Conservation (phyloP, 2,113 vertebrate genomes). For the Sylvietta virens region DNA sequence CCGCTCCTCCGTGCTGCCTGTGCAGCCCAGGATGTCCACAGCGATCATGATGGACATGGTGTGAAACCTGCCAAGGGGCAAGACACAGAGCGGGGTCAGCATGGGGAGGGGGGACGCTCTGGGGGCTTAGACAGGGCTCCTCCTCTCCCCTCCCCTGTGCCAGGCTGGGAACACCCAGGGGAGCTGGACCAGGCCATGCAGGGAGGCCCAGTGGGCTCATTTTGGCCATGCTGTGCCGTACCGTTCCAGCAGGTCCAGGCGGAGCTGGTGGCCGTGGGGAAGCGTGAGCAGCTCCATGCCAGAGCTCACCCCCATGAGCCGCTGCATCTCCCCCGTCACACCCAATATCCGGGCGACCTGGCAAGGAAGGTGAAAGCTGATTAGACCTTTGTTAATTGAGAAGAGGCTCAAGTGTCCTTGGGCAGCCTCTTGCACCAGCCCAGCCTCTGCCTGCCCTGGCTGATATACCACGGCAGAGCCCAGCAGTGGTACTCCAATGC, state of each 20-base stretch:
- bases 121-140: neutral
- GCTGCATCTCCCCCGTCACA: slow-evolving; percentile 89
- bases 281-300: slow-evolving; percentile 95
- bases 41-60: slow-evolving; percentile 99
- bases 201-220: neutral
- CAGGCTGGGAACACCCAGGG: neutral
- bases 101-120: neutral
- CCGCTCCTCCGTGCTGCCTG: slow-evolving; percentile 89
- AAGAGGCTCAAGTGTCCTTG: neutral
- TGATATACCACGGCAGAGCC: neutral
- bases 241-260: slow-evolving; percentile 96
- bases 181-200: fast-evolving
- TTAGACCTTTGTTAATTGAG: slow-evolving; percentile 60
- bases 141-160: neutral
- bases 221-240: slow-evolving; percentile 27
- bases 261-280: slow-evolving; percentile 95
- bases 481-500: neutral
- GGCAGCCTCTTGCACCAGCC: neutral
- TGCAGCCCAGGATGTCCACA: slow-evolving; percentile 94
- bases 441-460: neutral
- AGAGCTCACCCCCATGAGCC: slow-evolving; percentile 95
- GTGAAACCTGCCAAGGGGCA: slow-evolving; percentile 78
- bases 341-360: slow-evolving; percentile 96
- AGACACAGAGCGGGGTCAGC: neutral
- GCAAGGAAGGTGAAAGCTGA: slow-evolving; percentile 48